Evolutionary conservation across 2,797 vertebrate genomes (phyloP).

Genomic region (Aplochiton taeniatus): DNA sequence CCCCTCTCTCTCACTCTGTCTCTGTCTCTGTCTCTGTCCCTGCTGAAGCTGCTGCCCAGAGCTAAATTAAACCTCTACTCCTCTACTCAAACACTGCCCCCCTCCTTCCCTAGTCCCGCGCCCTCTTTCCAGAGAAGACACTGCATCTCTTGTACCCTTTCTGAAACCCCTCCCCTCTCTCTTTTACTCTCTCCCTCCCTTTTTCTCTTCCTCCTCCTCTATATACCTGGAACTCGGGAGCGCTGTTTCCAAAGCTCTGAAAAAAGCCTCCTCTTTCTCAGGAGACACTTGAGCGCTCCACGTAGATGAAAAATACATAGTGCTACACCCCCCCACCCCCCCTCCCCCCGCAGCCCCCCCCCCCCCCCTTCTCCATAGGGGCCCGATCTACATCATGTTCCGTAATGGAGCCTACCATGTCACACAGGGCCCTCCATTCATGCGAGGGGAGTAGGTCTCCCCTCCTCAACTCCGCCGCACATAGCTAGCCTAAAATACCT

Average conservation of each 20-base stretch:
- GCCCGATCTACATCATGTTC: slow-evolving; percentile 62
- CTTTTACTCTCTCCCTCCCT: slow-evolving; percentile 19
- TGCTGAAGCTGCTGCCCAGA: slow-evolving; percentile 54
- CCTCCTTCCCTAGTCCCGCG: slow-evolving; percentile 56
- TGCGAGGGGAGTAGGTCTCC: slow-evolving; percentile 62
- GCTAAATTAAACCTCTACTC: slow-evolving; percentile 79
- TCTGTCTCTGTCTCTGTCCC: slow-evolving; percentile 31
- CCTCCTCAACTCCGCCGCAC: slow-evolving; percentile 30
- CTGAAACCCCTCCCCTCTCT: slow-evolving; percentile 39
- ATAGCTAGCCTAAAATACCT: slow-evolving; percentile 38
- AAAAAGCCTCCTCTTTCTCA: slow-evolving; percentile 65
- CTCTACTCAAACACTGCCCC: slow-evolving; percentile 77
- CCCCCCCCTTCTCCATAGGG: slow-evolving; percentile 47
- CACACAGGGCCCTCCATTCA: slow-evolving; percentile 77
- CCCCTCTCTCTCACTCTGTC: slow-evolving; percentile 6
- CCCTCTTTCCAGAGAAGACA: slow-evolving; percentile 80
- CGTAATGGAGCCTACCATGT: slow-evolving; percentile 61
- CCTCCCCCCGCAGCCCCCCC: not conserved
- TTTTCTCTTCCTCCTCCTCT: slow-evolving; percentile 38
- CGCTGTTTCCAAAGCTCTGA: slow-evolving; percentile 62
- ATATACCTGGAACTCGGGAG: slow-evolving; percentile 76
- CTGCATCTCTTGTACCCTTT: slow-evolving; percentile 80
- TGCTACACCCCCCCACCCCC: slow-evolving; percentile 24
- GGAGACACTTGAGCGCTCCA: slow-evolving; percentile 71
- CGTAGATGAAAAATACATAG: slow-evolving; percentile 84